Percentiles rank a stretch among this genome's conserved stretches.
Conservation (phyloP, 2,113 vertebrate species). For the Tonatia bakeri region DNA sequence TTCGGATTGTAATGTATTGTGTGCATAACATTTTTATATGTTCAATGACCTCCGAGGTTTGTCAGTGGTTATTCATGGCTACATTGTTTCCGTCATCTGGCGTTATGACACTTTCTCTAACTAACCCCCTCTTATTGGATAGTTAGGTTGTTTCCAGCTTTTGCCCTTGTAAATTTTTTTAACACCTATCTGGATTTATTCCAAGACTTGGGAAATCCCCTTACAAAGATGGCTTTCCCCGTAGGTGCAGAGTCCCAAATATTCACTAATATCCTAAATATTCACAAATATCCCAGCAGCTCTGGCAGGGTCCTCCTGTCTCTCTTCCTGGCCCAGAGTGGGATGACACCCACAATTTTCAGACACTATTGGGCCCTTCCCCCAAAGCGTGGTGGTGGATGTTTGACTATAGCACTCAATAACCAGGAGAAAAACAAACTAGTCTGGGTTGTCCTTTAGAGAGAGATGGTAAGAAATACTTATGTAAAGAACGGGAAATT, state of each 20-base stretch:
- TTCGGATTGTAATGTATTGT: background rate
- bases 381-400: background rate
- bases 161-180: background rate
- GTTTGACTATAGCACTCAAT: background rate
- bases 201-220: background rate
- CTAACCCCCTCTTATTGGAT: background rate
- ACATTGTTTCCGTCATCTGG: background rate
- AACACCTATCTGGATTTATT: background rate
- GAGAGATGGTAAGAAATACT: slow-evolving; percentile 7
- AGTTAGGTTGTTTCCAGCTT: background rate
- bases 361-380: background rate
- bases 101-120: background rate
- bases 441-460: background rate
- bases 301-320: background rate
- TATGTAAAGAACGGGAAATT: slow-evolving; percentile 3
- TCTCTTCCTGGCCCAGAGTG: background rate
- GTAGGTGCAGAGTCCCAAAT: background rate
- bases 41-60: background rate
- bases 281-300: background rate
- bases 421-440: slow-evolving; percentile 30
- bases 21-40: background rate
- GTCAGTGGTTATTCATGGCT: background rate
- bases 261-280: background rate
- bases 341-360: background rate
- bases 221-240: background rate